Percentiles rank a stretch among this genome's conserved stretches.
phyloP scores from a whole-genome alignment of 2,888 invertebrate genomes.

The Trissolcus brochymenae region DNA sequence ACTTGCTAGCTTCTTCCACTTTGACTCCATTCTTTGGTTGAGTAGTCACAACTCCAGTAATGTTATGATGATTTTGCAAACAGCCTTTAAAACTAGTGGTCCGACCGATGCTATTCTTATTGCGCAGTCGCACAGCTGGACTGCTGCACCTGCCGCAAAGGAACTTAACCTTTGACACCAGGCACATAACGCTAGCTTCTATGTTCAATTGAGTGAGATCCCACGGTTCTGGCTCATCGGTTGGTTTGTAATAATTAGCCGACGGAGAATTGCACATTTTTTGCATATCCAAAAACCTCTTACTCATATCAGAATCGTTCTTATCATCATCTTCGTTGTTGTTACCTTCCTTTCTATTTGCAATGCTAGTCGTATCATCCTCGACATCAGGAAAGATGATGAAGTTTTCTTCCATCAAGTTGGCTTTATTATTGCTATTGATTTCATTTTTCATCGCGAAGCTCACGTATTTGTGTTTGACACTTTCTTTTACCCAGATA shows the following conservation, averaged over 20 bases:
- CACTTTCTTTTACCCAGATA: slow-evolving; percentile 81
- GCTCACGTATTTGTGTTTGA: slow-evolving; percentile 67
- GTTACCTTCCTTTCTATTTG: slow-evolving; percentile 64
- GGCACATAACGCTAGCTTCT: slow-evolving; percentile 91
- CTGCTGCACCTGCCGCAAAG: slow-evolving; percentile 85
- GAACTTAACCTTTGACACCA: slow-evolving; percentile 89
- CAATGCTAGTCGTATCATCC: slow-evolving; percentile 68
- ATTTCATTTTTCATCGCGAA: slow-evolving; percentile 61
- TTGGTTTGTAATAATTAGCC: slow-evolving; percentile 87
- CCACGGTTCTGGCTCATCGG: slow-evolving; percentile 90
- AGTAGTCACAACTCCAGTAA: slow-evolving; percentile 69
- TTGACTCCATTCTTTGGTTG: slow-evolving; percentile 69
- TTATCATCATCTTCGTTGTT: slow-evolving; percentile 69
- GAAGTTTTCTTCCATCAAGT: slow-evolving; percentile 77
- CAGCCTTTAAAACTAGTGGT: slow-evolving; percentile 67
- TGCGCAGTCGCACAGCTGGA: slow-evolving; percentile 83
- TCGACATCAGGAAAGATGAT: slow-evolving; percentile 80
- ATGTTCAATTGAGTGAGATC: slow-evolving; percentile 91
- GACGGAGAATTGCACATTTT: slow-evolving; percentile 83
- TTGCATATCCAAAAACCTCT: slow-evolving; percentile 78
- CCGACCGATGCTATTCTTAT: slow-evolving; percentile 72
- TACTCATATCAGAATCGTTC: slow-evolving; percentile 69
- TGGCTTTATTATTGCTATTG: slow-evolving; percentile 68
- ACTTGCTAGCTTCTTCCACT: slow-evolving; percentile 70
- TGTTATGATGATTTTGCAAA: slow-evolving; percentile 59